Percentiles rank a stretch among this genome's conserved stretches.
Conservation (phyloP, 1,140 invertebrate species). For the Zaprionus camerounensis region DNA sequence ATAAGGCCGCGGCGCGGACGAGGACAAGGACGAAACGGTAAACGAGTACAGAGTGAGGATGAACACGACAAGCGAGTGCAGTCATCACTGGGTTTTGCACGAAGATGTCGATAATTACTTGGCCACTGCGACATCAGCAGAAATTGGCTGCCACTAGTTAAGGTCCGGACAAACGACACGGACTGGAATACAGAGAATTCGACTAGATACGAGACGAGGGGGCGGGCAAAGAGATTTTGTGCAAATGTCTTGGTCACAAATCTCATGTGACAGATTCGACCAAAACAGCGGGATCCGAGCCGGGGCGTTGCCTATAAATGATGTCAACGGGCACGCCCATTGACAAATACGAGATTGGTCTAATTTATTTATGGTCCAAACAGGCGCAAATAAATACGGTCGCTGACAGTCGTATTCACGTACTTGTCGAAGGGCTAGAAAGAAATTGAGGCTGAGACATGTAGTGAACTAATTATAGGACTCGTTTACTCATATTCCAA, state of each 20-base stretch:
- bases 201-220: not conserved
- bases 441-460: not conserved
- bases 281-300: conserved; percentile 12
- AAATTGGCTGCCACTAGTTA: conserved; percentile 66
- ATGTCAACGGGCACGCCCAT: conserved; percentile 59
- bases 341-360: conserved; percentile 63
- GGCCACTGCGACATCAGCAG: conserved; percentile 76
- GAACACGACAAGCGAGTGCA: conserved; percentile 18
- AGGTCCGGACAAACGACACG: conserved; percentile 28
- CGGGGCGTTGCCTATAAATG: conserved; percentile 68
- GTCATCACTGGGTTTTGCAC: conserved; percentile 37
- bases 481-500: too few relatives aligned
- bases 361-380: conserved; percentile 69
- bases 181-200: not conserved
- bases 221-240: conserved; percentile 55
- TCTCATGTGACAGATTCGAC: conserved; percentile 60
- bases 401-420: conserved; percentile 10
- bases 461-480: too few relatives aligned
- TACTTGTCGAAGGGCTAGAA: not conserved
- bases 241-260: conserved; percentile 68
- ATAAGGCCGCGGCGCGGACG: not conserved
- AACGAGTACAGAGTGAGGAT: not conserved
- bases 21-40: not conserved
- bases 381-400: conserved; percentile 37
- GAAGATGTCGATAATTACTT: conserved; percentile 73